phyloP scores from a whole-genome alignment of 2,797 vertebrate genomes.

The Peromyscus nudipes region DNA sequence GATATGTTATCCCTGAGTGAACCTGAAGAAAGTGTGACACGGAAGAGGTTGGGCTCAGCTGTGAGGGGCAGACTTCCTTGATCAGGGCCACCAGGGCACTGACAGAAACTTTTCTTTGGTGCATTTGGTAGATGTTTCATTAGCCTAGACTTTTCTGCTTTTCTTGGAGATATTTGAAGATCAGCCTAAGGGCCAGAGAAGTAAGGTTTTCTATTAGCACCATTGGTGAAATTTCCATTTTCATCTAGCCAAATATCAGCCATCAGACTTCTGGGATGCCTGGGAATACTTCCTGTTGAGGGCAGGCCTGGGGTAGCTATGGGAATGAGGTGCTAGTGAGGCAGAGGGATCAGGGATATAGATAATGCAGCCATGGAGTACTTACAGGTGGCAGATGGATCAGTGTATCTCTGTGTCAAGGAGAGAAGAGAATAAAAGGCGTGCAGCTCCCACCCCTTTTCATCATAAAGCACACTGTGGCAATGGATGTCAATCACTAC shows the following conservation, averaged over 20 bases:
- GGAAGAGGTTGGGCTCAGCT: background rate
- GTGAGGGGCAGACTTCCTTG: background rate
- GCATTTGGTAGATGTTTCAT: background rate
- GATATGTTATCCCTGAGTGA: background rate
- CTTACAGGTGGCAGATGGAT: background rate
- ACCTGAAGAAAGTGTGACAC: rapidly evolving
- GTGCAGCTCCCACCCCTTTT: background rate
- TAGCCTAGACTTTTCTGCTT: background rate
- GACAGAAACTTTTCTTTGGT: background rate
- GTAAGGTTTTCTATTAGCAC: background rate
- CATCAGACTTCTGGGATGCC: background rate
- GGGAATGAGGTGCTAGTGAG: background rate
- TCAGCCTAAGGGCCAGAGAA: background rate
- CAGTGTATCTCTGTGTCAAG: no score
- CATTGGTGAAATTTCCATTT: background rate
- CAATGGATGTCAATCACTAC: background rate
- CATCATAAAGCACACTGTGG: background rate
- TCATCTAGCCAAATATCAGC: background rate
- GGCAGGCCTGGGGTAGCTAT: background rate
- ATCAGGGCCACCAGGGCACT: background rate
- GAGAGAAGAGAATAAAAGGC: background rate
- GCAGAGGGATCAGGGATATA: background rate
- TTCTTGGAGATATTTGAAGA: slow-evolving; percentile 2
- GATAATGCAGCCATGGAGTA: background rate
- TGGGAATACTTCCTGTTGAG: background rate